Conservation (phyloP, 2,797 vertebrate genomes). For the Ambastaia sidthimunki region DNA sequence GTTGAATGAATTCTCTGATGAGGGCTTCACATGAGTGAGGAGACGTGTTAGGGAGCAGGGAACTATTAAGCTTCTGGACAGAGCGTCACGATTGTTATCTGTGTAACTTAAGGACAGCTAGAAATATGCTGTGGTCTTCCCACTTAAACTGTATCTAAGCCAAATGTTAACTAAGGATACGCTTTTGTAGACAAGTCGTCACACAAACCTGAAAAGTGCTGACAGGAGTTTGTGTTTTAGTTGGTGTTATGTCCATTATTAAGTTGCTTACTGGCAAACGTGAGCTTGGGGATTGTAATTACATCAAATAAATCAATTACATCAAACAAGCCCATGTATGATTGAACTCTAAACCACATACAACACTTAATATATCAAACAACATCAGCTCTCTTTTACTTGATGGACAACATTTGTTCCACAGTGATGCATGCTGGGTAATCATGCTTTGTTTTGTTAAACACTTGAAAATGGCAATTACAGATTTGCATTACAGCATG, state of each 20-base stretch:
- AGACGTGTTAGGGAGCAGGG: background rate
- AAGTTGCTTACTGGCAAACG: no score
- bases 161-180: background rate
- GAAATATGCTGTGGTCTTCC: background rate
- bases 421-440: background rate
- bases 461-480: background rate
- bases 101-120: background rate
- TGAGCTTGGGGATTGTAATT: no score
- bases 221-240: background rate
- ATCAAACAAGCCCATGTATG: no score
- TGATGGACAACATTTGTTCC: no score
- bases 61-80: background rate
- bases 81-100: no score
- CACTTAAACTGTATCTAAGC: background rate
- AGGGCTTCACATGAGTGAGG: background rate
- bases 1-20: background rate
- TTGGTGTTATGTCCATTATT: no score
- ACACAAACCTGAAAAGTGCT: background rate
- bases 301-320: no score
- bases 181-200: background rate
- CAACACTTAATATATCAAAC: background rate
- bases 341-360: no score
- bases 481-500: background rate
- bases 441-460: background rate
- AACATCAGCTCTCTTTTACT: background rate